phyloP scores from a whole-genome alignment of 2,113 vertebrate genomes.

The Shinisaurus crocodilurus region DNA sequence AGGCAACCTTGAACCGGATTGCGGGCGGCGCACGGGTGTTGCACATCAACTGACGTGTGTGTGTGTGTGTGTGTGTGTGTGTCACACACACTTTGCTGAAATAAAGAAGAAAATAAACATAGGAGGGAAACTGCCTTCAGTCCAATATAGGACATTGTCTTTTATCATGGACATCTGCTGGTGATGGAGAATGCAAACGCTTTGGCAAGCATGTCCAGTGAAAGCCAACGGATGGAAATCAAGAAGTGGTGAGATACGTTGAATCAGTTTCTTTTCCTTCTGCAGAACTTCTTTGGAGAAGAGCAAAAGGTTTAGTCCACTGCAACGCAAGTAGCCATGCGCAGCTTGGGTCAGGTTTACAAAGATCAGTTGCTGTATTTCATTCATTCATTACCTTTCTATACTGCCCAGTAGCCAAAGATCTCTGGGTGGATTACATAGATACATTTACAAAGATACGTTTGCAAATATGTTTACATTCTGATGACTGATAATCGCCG shows the following conservation, averaged over 20 bases:
- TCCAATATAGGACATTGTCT: constrained; percentile 41
- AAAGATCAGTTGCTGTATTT: not conserved
- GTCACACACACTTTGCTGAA: constrained; percentile 53
- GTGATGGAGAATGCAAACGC: constrained; percentile 51
- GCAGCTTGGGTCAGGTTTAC: constrained; percentile 4
- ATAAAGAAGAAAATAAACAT: constrained; percentile 66
- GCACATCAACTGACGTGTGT: constrained; percentile 41
- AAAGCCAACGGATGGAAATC: constrained; percentile 47
- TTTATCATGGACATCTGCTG: constrained; percentile 56
- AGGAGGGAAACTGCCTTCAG: constrained; percentile 27
- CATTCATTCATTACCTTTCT: too few species aligned
- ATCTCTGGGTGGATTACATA: too few species aligned
- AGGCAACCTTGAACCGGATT: constrained; percentile 67
- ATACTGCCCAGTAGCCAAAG: too few species aligned
- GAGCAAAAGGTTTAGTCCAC: constrained; percentile 18
- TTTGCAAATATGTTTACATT: too few species aligned
- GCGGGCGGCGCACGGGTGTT: constrained; percentile 67
- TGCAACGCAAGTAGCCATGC: fast-evolving
- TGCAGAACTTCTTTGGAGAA: constrained; percentile 51
- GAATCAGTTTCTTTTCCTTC: constrained; percentile 36
- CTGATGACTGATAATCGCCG: not conserved
- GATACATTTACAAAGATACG: too few species aligned
- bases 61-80: not conserved
- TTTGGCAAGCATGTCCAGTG: fast-evolving
- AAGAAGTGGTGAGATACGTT: constrained; percentile 17